Percentiles rank a stretch among this genome's conserved stretches.
Conservation (phyloP, 2,797 vertebrate genomes). For the Oreortyx pictus region DNA sequence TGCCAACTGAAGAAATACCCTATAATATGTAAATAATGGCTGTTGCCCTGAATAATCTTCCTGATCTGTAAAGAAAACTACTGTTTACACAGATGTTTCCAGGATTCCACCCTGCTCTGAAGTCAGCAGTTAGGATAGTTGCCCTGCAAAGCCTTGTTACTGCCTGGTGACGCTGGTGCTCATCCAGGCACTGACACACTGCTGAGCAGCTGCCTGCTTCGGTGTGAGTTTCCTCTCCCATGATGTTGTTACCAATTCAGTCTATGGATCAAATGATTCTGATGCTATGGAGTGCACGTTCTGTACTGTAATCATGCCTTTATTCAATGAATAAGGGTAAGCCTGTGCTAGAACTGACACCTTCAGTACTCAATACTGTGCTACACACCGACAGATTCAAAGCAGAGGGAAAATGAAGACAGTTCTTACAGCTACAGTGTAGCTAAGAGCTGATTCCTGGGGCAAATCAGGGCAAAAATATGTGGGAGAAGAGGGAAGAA, state of each 20-base stretch:
- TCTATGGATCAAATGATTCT: background rate
- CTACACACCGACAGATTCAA: background rate
- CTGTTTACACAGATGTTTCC: background rate
- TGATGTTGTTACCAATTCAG: background rate
- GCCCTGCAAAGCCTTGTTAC: background rate
- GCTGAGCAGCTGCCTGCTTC: background rate
- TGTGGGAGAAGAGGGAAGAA: background rate
- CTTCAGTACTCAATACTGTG: background rate
- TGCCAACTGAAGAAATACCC: background rate
- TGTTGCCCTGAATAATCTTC: background rate
- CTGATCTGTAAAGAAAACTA: background rate
- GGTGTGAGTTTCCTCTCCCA: slow-evolving; percentile 23
- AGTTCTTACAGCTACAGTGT: background rate
- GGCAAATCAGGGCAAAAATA: background rate
- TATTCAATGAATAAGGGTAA: background rate
- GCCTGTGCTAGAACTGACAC: background rate
- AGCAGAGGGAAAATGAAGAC: background rate
- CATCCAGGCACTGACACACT: background rate
- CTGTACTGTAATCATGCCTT: background rate
- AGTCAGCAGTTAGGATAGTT: slow-evolving; percentile 11
- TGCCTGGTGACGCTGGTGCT: slow-evolving; percentile 17
- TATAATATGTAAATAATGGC: background rate
- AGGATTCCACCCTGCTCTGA: slow-evolving; percentile 34
- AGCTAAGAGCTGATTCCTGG: background rate
- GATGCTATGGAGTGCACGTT: background rate